Conservation (phyloP, 2,888 invertebrate genomes). For the Drosophila prolongata region DNA sequence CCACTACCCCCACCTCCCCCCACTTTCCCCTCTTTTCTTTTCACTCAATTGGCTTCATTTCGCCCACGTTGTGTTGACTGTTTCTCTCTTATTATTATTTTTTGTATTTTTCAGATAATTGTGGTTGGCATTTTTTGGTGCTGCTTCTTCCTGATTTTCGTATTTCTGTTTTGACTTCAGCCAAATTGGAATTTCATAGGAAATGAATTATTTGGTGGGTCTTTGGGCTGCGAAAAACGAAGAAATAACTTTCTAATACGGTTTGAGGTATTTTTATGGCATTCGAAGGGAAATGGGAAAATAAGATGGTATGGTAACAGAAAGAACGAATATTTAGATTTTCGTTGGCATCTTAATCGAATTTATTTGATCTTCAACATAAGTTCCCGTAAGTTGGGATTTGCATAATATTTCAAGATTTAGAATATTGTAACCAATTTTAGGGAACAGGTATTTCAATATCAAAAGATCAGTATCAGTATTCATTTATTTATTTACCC, state of each 20-base stretch:
- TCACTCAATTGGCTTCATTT: slow-evolving; percentile 37
- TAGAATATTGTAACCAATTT: too few relatives aligned
- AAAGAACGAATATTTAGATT: background rate
- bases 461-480: too few relatives aligned
- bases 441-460: too few relatives aligned
- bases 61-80: slow-evolving; percentile 34
- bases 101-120: slow-evolving; percentile 25
- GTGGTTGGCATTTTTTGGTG: slow-evolving; percentile 30
- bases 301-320: background rate
- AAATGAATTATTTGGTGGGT: slow-evolving; percentile 16
- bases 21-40: slow-evolving; percentile 2
- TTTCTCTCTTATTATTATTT: background rate
- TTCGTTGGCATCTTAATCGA: background rate
- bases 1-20: background rate
- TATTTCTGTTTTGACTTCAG: slow-evolving; percentile 12
- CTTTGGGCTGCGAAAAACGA: slow-evolving; percentile 6
- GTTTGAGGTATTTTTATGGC: slow-evolving; percentile 20
- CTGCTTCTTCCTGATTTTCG: slow-evolving; percentile 28
- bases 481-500: too few relatives aligned
- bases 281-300: slow-evolving; percentile 17
- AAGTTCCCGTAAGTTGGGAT: too few relatives aligned
- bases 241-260: slow-evolving; percentile 49
- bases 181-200: slow-evolving; percentile 32
- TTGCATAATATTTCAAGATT: too few relatives aligned
- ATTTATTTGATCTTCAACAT: too few relatives aligned